phyloP scores from a whole-genome alignment of 2,113 vertebrate genomes.

The Poeciliopsis occidentalis region DNA sequence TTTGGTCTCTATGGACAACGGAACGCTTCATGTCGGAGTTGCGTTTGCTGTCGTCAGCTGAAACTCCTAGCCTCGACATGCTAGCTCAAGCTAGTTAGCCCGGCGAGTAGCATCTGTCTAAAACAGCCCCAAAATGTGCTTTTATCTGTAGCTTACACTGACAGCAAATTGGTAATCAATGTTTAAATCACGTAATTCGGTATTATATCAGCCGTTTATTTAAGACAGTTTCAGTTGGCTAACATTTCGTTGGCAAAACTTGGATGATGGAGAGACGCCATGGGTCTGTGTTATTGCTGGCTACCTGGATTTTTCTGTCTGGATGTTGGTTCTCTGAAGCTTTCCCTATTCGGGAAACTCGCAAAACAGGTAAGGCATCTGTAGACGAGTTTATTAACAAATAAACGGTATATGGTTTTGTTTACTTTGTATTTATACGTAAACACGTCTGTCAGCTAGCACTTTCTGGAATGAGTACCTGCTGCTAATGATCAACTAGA shows the following conservation, averaged over 20 bases:
- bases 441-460: slow-evolving; percentile 13
- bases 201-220: slow-evolving; percentile 10
- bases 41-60: slow-evolving; percentile 72
- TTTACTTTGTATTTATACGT: not conserved
- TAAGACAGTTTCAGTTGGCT: slow-evolving; percentile 35
- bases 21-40: slow-evolving; percentile 27
- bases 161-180: slow-evolving; percentile 34
- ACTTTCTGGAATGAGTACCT: slow-evolving; percentile 11
- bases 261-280: slow-evolving; percentile 73
- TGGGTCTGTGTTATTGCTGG: slow-evolving; percentile 73
- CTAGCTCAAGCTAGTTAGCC: slow-evolving; percentile 68
- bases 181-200: slow-evolving; percentile 30
- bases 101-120: slow-evolving; percentile 51
- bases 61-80: slow-evolving; percentile 63
- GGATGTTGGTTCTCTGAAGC: slow-evolving; percentile 60
- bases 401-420: not conserved
- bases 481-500: slow-evolving; percentile 46
- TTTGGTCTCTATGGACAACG: slow-evolving; percentile 51
- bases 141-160: slow-evolving; percentile 23
- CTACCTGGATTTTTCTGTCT: slow-evolving; percentile 66
- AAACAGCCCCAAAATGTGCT: slow-evolving; percentile 40
- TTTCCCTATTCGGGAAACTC: slow-evolving; percentile 70
- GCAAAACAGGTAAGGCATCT: slow-evolving; percentile 73
- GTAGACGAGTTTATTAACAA: not conserved
- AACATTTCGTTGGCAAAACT: slow-evolving; percentile 53